Percentiles rank a stretch among this genome's conserved stretches.
Evolutionary conservation across 2,113 vertebrate species (phyloP).

Genomic region (Ammospiza caudacuta): DNA sequence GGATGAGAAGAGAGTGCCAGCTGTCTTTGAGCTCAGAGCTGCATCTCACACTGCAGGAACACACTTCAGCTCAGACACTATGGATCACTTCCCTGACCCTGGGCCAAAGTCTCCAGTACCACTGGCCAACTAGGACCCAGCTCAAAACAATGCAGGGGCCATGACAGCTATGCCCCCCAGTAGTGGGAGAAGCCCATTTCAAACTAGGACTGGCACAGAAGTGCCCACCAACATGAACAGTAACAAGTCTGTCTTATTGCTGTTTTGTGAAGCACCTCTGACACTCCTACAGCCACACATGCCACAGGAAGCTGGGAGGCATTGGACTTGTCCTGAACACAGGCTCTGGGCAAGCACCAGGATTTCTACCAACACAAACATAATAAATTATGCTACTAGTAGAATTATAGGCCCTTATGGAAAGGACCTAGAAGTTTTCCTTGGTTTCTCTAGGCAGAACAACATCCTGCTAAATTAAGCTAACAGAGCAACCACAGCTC

Average conservation of each 20-base stretch:
- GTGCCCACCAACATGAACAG: not conserved
- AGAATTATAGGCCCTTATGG: not conserved
- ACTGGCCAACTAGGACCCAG: not conserved
- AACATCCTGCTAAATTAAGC: not conserved
- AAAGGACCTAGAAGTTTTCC: not conserved
- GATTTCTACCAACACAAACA: not conserved
- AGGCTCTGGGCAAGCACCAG: not conserved
- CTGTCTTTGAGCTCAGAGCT: not conserved
- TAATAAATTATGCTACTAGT: not conserved
- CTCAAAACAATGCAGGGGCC: not conserved
- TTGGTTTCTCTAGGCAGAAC: not conserved
- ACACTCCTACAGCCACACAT: not conserved
- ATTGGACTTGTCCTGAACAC: not conserved
- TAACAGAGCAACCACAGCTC: not conserved
- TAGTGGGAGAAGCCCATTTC: not conserved
- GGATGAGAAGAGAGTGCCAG: not conserved
- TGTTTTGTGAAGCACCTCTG: not conserved
- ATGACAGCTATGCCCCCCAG: not conserved
- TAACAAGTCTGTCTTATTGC: not conserved
- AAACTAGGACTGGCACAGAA: not conserved
- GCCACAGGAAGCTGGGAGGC: not conserved
- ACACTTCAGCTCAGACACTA: not conserved
- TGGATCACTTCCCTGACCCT: rapidly evolving
- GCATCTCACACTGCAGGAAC: not conserved
- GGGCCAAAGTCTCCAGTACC: not conserved